phyloP scores from a whole-genome alignment of 2,113 vertebrate species.

The Pollimyrus isidori region DNA sequence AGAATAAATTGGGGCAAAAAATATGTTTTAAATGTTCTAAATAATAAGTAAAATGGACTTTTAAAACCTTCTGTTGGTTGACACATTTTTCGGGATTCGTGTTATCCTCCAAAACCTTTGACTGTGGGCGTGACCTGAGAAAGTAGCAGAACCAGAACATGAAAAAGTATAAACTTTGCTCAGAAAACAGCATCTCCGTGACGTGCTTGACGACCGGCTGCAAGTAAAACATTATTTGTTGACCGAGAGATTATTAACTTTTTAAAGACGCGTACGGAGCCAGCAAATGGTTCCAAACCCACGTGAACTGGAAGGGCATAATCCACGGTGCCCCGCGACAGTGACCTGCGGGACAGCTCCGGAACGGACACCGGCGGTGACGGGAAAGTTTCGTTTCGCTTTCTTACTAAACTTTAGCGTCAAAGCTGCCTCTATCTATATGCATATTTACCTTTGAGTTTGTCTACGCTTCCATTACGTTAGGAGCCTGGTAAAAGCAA shows the following conservation, averaged over 20 bases:
- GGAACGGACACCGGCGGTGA: not conserved
- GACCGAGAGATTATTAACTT: conserved; percentile 50
- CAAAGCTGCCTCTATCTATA: not conserved
- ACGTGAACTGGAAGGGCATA: not conserved
- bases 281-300: not conserved
- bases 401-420: not conserved
- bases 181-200: not conserved
- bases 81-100: not conserved
- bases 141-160: not conserved
- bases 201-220: not conserved
- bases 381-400: not conserved
- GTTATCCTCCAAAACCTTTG: not conserved
- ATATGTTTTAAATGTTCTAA: not conserved
- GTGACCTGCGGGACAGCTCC: not conserved
- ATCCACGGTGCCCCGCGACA: not conserved
- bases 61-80: not conserved
- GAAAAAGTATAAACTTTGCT: not conserved
- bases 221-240: conserved; percentile 37
- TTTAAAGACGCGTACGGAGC: not conserved
- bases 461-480: not conserved
- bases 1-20: not conserved
- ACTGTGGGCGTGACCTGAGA: conserved; percentile 7
- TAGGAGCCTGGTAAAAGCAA: not conserved
- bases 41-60: not conserved
- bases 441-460: not conserved